A percentile compares a stretch with the other conserved stretches of the same genome.
phyloP scores from a whole-genome alignment of 2,888 invertebrate genomes.

The Vesta saturnalis region DNA sequence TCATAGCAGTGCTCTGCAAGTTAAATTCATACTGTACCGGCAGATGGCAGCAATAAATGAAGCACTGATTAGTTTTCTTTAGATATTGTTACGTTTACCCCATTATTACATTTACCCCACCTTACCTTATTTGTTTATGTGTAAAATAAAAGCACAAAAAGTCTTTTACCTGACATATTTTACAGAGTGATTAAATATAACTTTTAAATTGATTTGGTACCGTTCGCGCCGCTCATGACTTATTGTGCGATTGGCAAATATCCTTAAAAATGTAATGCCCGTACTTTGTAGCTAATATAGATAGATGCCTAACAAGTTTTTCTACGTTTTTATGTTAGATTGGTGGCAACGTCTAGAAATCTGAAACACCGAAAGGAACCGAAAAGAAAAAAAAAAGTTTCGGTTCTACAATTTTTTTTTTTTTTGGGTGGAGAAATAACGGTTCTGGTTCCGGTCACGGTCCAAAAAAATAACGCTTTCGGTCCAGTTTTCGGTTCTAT shows the following conservation, averaged over 20 bases:
- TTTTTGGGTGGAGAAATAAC: background rate
- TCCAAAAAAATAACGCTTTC: no score
- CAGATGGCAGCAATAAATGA: no score
- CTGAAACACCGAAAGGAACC: background rate
- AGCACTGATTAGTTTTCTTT: no score
- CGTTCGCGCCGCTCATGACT: background rate
- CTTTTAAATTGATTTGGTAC: no score
- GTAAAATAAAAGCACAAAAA: background rate
- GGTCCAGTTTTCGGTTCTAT: no score
- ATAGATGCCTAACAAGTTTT: no score
- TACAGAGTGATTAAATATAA: background rate
- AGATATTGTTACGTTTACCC: no score
- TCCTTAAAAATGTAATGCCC: background rate
- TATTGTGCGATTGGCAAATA: background rate
- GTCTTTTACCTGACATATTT: background rate
- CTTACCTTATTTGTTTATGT: background rate
- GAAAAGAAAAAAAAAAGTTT: background rate
- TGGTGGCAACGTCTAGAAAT: background rate
- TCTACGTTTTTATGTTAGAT: background rate
- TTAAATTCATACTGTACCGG: no score
- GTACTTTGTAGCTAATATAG: background rate
- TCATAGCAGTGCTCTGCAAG: no score
- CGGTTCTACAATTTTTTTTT: background rate
- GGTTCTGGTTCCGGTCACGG: background rate
- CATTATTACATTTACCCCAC: no score